Evolutionary conservation across 2,888 invertebrate genomes (phyloP).

Genomic region (Alcis repandata): DNA sequence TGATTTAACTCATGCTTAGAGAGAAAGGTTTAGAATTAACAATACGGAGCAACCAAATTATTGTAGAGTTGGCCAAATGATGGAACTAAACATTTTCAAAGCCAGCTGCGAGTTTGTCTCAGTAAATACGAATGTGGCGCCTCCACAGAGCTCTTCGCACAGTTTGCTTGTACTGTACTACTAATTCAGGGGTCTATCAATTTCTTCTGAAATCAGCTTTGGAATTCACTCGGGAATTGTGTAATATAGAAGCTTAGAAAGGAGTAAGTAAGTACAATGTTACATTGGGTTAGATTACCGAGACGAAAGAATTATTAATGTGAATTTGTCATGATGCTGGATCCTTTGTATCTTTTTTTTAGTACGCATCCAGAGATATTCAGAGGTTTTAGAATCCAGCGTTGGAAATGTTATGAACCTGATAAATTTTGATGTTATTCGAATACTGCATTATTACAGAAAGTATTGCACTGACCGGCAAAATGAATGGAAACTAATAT

Average conservation of each 20-base stretch:
- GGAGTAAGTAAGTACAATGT: conserved; percentile 17
- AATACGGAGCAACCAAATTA: conserved; percentile 46
- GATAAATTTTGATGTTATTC: too few species aligned
- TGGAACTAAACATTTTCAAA: not conserved
- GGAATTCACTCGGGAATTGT: conserved; percentile 33
- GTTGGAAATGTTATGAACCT: too few species aligned
- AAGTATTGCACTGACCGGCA: too few species aligned
- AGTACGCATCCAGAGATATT: too few species aligned
- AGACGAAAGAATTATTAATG: not conserved
- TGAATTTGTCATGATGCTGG: not conserved
- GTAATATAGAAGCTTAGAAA: conserved; percentile 14
- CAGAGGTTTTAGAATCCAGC: too few species aligned
- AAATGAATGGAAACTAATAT: too few species aligned
- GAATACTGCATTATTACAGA: too few species aligned
- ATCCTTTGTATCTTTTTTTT: too few species aligned
- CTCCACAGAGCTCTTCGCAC: not conserved
- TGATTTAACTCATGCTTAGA: conserved; percentile 44
- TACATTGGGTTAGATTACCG: not conserved
- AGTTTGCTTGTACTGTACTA: not conserved
- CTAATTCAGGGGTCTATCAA: conserved; percentile 24
- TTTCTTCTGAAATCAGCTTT: conserved; percentile 42
- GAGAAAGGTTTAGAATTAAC: conserved; percentile 52
- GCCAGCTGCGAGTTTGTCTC: not conserved
- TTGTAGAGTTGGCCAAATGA: conserved; percentile 7
- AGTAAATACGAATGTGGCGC: not conserved